Evolutionary conservation across 2,888 invertebrate species (phyloP).

Genomic region (Drosophila affinis): DNA sequence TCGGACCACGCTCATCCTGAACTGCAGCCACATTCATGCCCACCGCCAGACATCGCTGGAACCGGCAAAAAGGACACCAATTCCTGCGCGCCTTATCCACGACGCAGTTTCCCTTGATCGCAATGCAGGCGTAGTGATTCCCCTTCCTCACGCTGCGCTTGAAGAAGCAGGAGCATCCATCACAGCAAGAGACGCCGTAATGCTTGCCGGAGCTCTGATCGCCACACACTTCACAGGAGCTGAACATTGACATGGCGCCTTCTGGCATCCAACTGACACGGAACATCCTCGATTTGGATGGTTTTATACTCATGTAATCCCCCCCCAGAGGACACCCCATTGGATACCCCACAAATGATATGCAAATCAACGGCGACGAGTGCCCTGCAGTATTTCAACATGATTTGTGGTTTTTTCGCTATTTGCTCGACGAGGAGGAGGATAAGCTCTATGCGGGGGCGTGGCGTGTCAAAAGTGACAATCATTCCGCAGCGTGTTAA

Average conservation of each 20-base stretch:
- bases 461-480: conserved; percentile 76
- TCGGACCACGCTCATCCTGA: conserved; percentile 92
- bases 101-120: conserved; percentile 89
- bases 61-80: conserved; percentile 94
- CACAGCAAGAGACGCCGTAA: conserved; percentile 93
- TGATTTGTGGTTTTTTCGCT: conserved; percentile 67
- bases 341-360: conserved; percentile 73
- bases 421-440: conserved; percentile 62
- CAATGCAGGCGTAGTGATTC: conserved; percentile 90
- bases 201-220: conserved; percentile 93
- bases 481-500: conserved; percentile 70
- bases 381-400: conserved; percentile 52
- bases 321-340: background rate
- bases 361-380: conserved; percentile 65
- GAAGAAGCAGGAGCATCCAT: conserved; percentile 95
- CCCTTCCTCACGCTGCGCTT: conserved; percentile 91
- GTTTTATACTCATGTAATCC: conserved; percentile 54
- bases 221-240: conserved; percentile 90
- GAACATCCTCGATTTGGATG: conserved; percentile 33
- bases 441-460: conserved; percentile 50
- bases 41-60: conserved; percentile 90
- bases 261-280: conserved; percentile 22
- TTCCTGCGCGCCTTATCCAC: conserved; percentile 93
- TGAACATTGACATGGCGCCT: conserved; percentile 53
- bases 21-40: conserved; percentile 93